Conservation (phyloP, 2,797 vertebrate genomes). For the Thaleichthys pacificus region DNA sequence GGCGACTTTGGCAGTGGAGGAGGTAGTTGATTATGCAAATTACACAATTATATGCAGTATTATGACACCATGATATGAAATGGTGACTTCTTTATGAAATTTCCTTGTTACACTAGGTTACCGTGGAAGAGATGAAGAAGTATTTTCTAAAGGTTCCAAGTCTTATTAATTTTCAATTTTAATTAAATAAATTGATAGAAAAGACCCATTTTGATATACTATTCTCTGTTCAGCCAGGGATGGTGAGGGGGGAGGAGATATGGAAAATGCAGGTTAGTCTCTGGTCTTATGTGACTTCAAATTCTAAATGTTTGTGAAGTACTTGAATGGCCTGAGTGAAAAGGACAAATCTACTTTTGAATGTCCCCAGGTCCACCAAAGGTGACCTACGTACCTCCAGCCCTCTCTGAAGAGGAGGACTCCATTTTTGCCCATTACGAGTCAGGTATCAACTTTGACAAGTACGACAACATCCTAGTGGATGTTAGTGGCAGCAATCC, state of each 20-base stretch:
- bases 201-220: background rate
- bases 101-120: slow-evolving; percentile 61
- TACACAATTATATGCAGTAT: background rate
- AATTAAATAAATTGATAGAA: slow-evolving; percentile 35
- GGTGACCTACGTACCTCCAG: slow-evolving; percentile 87
- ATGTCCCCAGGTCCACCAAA: slow-evolving; percentile 76
- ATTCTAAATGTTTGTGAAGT: background rate
- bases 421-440: slow-evolving; percentile 86
- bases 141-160: slow-evolving; percentile 54
- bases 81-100: background rate
- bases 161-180: slow-evolving; percentile 6
- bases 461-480: slow-evolving; percentile 89
- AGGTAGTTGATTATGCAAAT: slow-evolving; percentile 29
- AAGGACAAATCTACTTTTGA: too few species aligned
- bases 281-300: background rate
- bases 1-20: slow-evolving; percentile 58
- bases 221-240: slow-evolving; percentile 42
- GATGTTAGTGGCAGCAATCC: slow-evolving; percentile 84
- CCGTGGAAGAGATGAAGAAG: slow-evolving; percentile 76
- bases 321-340: too few species aligned
- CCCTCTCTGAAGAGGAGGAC: slow-evolving; percentile 83
- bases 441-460: slow-evolving; percentile 90
- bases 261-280: slow-evolving; percentile 55
- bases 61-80: background rate
- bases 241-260: slow-evolving; percentile 24